Base-by-base conservation (phyloP, 2,888 invertebrate genomes). In the Polydrusus pterygomalis region DNA sequence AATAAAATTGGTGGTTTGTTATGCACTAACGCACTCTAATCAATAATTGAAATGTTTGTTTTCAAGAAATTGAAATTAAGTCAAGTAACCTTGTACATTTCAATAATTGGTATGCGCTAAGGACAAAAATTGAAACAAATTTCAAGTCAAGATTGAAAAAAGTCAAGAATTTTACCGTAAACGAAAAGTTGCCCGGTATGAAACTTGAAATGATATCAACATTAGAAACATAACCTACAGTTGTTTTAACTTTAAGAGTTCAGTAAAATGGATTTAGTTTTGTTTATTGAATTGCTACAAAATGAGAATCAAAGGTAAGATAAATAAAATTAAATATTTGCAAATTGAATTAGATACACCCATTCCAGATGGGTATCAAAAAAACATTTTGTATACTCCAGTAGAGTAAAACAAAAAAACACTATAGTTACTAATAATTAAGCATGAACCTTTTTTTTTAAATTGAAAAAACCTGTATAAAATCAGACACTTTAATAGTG, bases 51-150 rank as follows among this genome's bases (percentile, higher is more conserved):
- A 54, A 54, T 20, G 10, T 13, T 11, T 10, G 11, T 13, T 54
- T 54, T 54, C 18, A 54, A 54, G 54, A 54, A 54, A 54, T 60
- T 60, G 60, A 60, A 60, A 18, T 15, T 43, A 60, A 34, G 25
- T 60, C 60, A 60, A 60, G 60, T 11, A 25, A 30, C 60, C 60
- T 60, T 60, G 60, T 34, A 60, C 10, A 60, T 60, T 60, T 60
- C 60, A 60, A 60, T 13, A 60, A 25, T 20, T 25, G 25, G 11
- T 20, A 34, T 38, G 34, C 34, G 15, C 38, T 9, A 20, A 30
- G n/a, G 34, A 40, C 9, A 9, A 62, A 34, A n/a, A 15, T 38
- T 25, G 18, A 49, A 49, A 58, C 43, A 43, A 63, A 63, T n/a
- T 40, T 38, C 13, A 63, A n/a, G 38, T 20, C 20, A 63, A 49